These are phyloP conservation scores for Synergus japonicus DNA, from an alignment of 2,888 invertebrate species.

Conservation along the genomic window DNA sequence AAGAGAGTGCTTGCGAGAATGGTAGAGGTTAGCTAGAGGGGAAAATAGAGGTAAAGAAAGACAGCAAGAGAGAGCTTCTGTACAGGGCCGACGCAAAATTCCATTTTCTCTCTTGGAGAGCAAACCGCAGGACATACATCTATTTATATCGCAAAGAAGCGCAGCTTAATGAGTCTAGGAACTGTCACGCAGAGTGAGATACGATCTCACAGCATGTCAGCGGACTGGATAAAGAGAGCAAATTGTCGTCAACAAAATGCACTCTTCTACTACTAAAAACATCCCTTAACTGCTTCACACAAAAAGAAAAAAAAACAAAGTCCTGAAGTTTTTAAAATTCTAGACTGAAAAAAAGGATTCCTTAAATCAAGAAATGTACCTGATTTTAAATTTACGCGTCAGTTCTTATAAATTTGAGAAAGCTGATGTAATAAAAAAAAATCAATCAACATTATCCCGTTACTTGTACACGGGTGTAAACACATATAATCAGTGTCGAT, in stretches of 20 bases:
- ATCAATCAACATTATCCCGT: neutral
- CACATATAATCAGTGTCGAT: slow-evolving; percentile 39
- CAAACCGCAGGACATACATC: slow-evolving; percentile 57
- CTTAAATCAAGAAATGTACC: no score
- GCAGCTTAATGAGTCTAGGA: slow-evolving; percentile 75
- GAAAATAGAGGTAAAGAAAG: slow-evolving; percentile 42
- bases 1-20: slow-evolving; percentile 26
- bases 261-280: slow-evolving; percentile 13
- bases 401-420: neutral
- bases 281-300: neutral
- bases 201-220: slow-evolving; percentile 65
- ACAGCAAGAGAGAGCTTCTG: slow-evolving; percentile 53
- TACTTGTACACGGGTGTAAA: slow-evolving; percentile 24
- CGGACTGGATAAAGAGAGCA: slow-evolving; percentile 43
- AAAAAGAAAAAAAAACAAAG: neutral
- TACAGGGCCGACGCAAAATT: slow-evolving; percentile 61
- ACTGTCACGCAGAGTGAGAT: slow-evolving; percentile 72
- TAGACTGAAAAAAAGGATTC: neutral
- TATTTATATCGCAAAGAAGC: slow-evolving; percentile 74
- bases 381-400: no score
- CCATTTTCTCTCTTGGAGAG: slow-evolving; percentile 53
- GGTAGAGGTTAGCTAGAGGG: slow-evolving; percentile 18
- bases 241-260: slow-evolving; percentile 33
- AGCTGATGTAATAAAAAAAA: neutral
- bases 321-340: neutral